Evolutionary conservation across 2,113 vertebrate genomes (phyloP).

Genomic region (Taurulus bubalis): DNA sequence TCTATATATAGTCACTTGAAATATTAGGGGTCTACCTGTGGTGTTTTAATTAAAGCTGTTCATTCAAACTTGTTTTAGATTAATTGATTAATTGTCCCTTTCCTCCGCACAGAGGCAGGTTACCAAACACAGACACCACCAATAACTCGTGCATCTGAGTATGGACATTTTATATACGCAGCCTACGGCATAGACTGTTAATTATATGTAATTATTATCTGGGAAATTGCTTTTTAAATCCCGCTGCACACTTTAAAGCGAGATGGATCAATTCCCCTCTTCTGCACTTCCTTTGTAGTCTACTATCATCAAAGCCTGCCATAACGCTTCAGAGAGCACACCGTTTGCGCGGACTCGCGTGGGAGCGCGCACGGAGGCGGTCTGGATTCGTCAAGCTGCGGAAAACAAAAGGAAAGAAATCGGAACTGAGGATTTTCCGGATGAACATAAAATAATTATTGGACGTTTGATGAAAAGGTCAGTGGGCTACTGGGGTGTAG

Average conservation of each 20-base stretch:
- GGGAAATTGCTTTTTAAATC: background rate
- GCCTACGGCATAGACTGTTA: background rate
- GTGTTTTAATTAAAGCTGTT: background rate
- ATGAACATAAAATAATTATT: background rate
- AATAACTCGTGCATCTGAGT: background rate
- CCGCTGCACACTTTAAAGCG: background rate
- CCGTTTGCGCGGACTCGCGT: conserved; percentile 53
- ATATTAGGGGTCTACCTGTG: background rate
- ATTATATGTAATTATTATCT: background rate
- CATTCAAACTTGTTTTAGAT: background rate
- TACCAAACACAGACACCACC: background rate
- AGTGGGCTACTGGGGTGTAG: background rate
- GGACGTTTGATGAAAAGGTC: no score
- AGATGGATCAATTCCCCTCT: background rate
- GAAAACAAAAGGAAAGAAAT: background rate
- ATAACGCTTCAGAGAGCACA: conserved; percentile 32
- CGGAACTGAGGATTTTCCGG: conserved; percentile 9
- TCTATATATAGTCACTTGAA: background rate
- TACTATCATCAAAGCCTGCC: conserved; percentile 55
- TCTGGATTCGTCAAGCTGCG: conserved; percentile 54
- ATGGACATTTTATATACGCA: background rate
- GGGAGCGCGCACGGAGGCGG: conserved; percentile 70
- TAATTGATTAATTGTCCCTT: background rate
- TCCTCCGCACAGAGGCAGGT: background rate
- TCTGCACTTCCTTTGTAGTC: conserved; percentile 62